A percentile compares a stretch with the other conserved stretches of the same genome.
These are phyloP conservation scores for Platanista minor DNA, from an alignment of 2,113 vertebrate genomes.

Conservation along the genomic window DNA sequence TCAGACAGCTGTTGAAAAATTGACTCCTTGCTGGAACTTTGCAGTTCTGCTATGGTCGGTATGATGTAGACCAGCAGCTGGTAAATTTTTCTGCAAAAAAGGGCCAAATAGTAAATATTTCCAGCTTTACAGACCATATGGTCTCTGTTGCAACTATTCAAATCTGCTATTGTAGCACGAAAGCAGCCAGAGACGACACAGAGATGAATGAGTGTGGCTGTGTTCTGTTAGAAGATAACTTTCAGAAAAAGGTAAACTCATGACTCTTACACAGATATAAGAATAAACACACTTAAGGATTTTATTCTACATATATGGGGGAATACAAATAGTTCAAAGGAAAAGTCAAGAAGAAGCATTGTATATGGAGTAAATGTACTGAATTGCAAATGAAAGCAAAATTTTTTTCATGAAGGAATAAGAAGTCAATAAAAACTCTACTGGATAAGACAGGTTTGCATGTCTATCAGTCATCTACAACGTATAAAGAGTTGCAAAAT, in stretches of 20 bases:
- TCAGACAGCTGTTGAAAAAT: background rate
- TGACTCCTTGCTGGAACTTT: background rate
- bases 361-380: background rate
- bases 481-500: background rate
- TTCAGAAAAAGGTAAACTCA: background rate
- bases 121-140: background rate
- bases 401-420: background rate
- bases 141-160: background rate
- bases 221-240: background rate
- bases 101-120: background rate
- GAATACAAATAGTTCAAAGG: background rate
- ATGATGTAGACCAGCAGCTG: background rate
- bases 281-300: background rate
- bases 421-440: background rate
- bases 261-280: background rate
- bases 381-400: background rate
- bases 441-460: background rate
- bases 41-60: background rate
- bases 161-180: fast-evolving
- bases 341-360: background rate
- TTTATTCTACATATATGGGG: background rate
- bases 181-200: background rate
- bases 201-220: background rate
- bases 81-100: background rate
- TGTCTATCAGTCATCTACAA: background rate